Evolutionary conservation across 2,888 invertebrate genomes (phyloP).

Genomic region (Cataglyphis rosenhaueri): DNA sequence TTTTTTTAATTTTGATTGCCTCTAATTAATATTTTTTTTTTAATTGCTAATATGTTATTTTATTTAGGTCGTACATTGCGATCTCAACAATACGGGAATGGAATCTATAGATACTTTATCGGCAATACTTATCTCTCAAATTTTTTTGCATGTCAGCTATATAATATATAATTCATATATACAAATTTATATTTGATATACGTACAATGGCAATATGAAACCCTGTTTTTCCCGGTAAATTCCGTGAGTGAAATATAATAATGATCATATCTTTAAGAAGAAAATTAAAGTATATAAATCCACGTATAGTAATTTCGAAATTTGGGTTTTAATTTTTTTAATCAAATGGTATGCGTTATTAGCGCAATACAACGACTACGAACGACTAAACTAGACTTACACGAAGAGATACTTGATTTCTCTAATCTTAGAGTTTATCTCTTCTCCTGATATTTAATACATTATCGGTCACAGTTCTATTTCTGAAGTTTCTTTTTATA

Average conservation of each 20-base stretch:
- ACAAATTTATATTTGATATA: conserved; percentile 31
- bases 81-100: conserved; percentile 6
- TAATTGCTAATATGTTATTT: neutral
- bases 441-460: neutral
- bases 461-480: neutral
- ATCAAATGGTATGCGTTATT: neutral
- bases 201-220: conserved; percentile 4
- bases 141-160: neutral
- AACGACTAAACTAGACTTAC: conserved; percentile 7
- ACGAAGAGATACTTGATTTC: conserved; percentile 1
- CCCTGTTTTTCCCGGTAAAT: conserved; percentile 46
- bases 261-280: neutral
- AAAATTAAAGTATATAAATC: neutral
- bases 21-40: neutral
- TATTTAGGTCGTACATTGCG: neutral
- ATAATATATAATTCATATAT: conserved; percentile 10
- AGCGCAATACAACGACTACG: neutral
- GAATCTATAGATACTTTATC: neutral
- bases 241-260: conserved; percentile 18
- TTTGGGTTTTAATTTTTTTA: neutral
- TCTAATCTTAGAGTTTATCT: neutral
- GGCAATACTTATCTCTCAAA: neutral
- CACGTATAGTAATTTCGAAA: neutral
- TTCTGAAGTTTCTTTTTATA: neutral
- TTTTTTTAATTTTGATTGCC: neutral